Evolutionary conservation across 2,888 invertebrate species (phyloP).

Genomic region (Willowsia nigromaculata): DNA sequence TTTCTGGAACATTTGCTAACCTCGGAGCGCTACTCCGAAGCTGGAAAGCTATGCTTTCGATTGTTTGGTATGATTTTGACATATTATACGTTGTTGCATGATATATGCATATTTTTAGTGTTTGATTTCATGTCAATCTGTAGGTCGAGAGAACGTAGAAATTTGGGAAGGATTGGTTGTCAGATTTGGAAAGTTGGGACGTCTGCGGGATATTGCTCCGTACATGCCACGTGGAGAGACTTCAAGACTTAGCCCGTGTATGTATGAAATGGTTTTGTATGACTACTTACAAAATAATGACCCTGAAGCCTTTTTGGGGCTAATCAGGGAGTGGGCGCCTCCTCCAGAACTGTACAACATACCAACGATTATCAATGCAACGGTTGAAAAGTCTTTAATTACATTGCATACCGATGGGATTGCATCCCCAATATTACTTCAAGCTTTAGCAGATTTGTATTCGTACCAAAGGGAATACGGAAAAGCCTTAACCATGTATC

Average conservation of each 20-base stretch:
- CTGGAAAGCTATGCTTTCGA: slow-evolving; percentile 91
- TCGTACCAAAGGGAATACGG: slow-evolving; percentile 93
- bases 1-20: slow-evolving; percentile 91
- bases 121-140: slow-evolving; percentile 77
- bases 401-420: slow-evolving; percentile 84
- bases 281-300: slow-evolving; percentile 93
- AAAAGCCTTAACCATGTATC: slow-evolving; percentile 93
- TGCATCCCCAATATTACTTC: slow-evolving; percentile 87
- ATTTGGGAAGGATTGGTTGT: slow-evolving; percentile 94
- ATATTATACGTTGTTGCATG: background rate
- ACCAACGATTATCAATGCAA: slow-evolving; percentile 91
- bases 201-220: slow-evolving; percentile 88
- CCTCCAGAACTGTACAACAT: slow-evolving; percentile 87
- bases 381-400: slow-evolving; percentile 85
- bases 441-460: slow-evolving; percentile 93
- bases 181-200: slow-evolving; percentile 92
- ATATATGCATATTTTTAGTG: background rate
- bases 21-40: slow-evolving; percentile 87
- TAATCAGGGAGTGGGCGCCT: slow-evolving; percentile 94
- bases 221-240: slow-evolving; percentile 86
- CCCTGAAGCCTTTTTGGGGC: slow-evolving; percentile 88
- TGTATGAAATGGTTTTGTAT: slow-evolving; percentile 96
- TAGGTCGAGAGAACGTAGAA: slow-evolving; percentile 86
- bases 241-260: slow-evolving; percentile 88
- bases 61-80: slow-evolving; percentile 84